Evolutionary conservation across 2,797 vertebrate genomes (phyloP).

Genomic region (Rhabdophis nuchalis): DNA sequence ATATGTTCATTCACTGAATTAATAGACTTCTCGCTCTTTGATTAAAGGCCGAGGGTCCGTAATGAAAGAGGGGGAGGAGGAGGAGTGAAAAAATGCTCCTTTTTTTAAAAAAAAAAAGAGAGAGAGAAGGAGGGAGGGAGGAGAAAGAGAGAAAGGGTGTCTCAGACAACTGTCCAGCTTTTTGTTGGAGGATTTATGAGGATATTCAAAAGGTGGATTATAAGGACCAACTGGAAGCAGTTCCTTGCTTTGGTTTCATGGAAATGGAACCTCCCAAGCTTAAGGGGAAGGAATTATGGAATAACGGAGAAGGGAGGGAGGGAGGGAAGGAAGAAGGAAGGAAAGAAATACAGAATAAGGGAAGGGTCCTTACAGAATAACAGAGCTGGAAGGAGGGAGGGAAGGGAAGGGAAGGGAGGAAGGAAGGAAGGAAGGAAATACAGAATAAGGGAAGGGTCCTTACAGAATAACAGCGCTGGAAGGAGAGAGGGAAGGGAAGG

Average conservation of each 20-base stretch:
- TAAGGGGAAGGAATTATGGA: constrained; percentile 12
- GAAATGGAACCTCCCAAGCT: constrained; percentile 47
- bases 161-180: constrained; percentile 56
- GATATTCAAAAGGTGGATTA: constrained; percentile 73
- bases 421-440: no score
- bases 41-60: constrained; percentile 70
- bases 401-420: no score
- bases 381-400: no score
- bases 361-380: no score
- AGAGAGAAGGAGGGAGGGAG: no score
- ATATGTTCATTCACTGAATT: constrained; percentile 84
- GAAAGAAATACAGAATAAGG: no score
- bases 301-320: no score
- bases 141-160: neutral
- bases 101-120: neutral
- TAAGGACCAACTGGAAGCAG: constrained; percentile 74
- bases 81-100: neutral
- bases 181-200: constrained; percentile 71
- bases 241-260: constrained; percentile 70
- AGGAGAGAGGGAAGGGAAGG: no score
- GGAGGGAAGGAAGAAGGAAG: no score
- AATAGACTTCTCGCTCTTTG: constrained; percentile 82
- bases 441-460: no score
- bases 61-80: constrained; percentile 45
- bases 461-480: no score